Conservation (phyloP, 92 coral and sea anemone genomes). For the Phymanthus crucifer region DNA sequence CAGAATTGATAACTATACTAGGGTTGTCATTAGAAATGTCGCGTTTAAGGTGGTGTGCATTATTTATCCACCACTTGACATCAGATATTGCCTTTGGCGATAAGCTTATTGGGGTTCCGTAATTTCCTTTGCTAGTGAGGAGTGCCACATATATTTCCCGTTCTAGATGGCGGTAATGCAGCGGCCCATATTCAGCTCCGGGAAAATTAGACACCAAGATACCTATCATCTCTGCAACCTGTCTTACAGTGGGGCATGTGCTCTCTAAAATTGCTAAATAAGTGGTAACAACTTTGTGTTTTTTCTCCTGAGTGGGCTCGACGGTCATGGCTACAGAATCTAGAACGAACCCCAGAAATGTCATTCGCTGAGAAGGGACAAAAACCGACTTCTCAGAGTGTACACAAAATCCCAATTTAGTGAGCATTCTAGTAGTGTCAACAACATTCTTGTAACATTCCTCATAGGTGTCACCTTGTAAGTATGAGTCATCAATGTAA, state of each 20-base stretch:
- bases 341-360: slow-evolving; percentile 39
- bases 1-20: slow-evolving; percentile 45
- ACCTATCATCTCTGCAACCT: slow-evolving; percentile 46
- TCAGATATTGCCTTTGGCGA: slow-evolving; percentile 3
- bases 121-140: background rate
- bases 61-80: slow-evolving; percentile 41
- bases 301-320: slow-evolving; percentile 43
- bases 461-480: too few relatives aligned
- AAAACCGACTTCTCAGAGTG: slow-evolving; percentile 52
- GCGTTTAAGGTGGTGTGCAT: slow-evolving; percentile 30
- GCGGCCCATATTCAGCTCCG: slow-evolving; percentile 45
- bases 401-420: slow-evolving; percentile 38
- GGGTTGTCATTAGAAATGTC: slow-evolving; percentile 50
- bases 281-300: too few relatives aligned
- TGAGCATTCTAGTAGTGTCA: slow-evolving; percentile 36
- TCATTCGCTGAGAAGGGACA: slow-evolving; percentile 37
- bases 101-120: background rate
- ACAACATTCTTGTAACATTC: slow-evolving; percentile 18
- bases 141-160: background rate
- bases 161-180: slow-evolving; percentile 4
- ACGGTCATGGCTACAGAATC: slow-evolving; percentile 49
- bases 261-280: slow-evolving; percentile 4
- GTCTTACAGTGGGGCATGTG: slow-evolving; percentile 21
- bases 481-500: too few relatives aligned
- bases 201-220: slow-evolving; percentile 50